A percentile compares a stretch with the other conserved stretches of the same genome.
Conservation (phyloP, 2,888 invertebrate species). For the Cheilosia variabilis region DNA sequence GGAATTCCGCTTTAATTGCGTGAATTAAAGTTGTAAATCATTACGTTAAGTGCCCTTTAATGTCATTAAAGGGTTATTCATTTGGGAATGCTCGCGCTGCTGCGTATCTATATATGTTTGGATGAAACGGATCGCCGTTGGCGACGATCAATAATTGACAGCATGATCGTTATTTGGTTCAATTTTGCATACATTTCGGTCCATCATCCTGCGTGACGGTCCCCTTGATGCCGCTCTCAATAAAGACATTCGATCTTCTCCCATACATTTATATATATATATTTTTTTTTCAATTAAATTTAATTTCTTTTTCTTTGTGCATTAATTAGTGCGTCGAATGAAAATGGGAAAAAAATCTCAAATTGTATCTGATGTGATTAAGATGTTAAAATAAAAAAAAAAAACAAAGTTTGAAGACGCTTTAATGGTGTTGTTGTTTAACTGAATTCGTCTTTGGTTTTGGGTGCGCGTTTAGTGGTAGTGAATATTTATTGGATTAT, state of each 20-base stretch:
- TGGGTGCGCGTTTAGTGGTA: neutral
- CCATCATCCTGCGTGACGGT: slow-evolving; percentile 35
- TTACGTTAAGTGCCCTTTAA: slow-evolving; percentile 82
- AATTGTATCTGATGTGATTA: slow-evolving; percentile 38
- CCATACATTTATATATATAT: neutral
- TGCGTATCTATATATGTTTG: slow-evolving; percentile 11
- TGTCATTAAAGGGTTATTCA: slow-evolving; percentile 80
- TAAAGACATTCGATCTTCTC: slow-evolving; percentile 24
- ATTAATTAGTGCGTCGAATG: slow-evolving; percentile 46
- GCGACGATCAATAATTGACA: slow-evolving; percentile 61
- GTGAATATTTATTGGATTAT: slow-evolving; percentile 43
- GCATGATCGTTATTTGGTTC: slow-evolving; percentile 57
- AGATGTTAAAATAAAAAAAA: slow-evolving; percentile 23
- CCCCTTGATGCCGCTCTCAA: slow-evolving; percentile 48
- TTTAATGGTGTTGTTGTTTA: slow-evolving; percentile 10
- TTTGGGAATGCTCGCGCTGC: slow-evolving; percentile 74
- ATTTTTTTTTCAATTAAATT: slow-evolving; percentile 50
- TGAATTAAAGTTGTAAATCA: slow-evolving; percentile 83
- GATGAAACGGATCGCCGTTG: slow-evolving; percentile 43
- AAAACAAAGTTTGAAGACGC: slow-evolving; percentile 14
- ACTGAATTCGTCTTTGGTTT: neutral
- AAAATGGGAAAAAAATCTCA: slow-evolving; percentile 19
- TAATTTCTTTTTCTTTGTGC: slow-evolving; percentile 40
- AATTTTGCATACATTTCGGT: slow-evolving; percentile 52
- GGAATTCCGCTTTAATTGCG: slow-evolving; percentile 81